Conservation (phyloP, 2,888 invertebrate genomes). For the Alsophila aescularia region DNA sequence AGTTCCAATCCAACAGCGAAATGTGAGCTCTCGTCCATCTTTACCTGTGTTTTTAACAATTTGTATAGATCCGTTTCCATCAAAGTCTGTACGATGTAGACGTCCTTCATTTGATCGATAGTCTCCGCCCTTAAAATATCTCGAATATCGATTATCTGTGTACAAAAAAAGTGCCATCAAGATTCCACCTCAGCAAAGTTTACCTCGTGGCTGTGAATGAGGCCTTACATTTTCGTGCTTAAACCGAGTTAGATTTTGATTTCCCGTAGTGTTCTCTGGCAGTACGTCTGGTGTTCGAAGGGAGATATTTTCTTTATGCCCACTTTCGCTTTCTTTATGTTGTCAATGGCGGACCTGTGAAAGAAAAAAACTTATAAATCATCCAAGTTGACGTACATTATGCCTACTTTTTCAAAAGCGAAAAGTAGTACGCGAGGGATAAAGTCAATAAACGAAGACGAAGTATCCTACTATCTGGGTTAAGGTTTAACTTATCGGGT, state of each 20-base stretch:
- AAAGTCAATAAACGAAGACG: conserved; percentile 28
- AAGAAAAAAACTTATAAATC: conserved; percentile 52
- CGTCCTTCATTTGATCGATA: conserved; percentile 99
- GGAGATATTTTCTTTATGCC: conserved; percentile 99
- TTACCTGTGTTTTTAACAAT: conserved; percentile 98
- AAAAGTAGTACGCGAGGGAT: conserved; percentile 31
- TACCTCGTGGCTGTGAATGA: conserved; percentile 13
- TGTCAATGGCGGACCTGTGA: conserved; percentile 94
- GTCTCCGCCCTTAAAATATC: conserved; percentile 98
- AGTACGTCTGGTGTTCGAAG: conserved; percentile 99
- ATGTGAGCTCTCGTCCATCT: not conserved
- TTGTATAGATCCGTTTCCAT: conserved; percentile 99
- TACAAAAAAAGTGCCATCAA: conserved; percentile 48
- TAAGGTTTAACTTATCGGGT: no score
- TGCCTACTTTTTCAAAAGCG: conserved; percentile 40
- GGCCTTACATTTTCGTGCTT: conserved; percentile 99
- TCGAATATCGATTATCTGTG: conserved; percentile 99
- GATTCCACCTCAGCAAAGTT: conserved; percentile 15
- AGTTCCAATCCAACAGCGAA: no score
- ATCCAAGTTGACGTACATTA: conserved; percentile 41
- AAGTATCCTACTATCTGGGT: not conserved
- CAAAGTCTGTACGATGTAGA: conserved; percentile 99
- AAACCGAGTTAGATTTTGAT: conserved; percentile 99
- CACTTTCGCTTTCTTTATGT: conserved; percentile 96
- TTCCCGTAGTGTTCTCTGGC: conserved; percentile 99